A percentile compares a stretch with the other conserved stretches of the same genome.
phyloP scores from a whole-genome alignment of 2,797 vertebrate genomes.

The Squalus acanthias region DNA sequence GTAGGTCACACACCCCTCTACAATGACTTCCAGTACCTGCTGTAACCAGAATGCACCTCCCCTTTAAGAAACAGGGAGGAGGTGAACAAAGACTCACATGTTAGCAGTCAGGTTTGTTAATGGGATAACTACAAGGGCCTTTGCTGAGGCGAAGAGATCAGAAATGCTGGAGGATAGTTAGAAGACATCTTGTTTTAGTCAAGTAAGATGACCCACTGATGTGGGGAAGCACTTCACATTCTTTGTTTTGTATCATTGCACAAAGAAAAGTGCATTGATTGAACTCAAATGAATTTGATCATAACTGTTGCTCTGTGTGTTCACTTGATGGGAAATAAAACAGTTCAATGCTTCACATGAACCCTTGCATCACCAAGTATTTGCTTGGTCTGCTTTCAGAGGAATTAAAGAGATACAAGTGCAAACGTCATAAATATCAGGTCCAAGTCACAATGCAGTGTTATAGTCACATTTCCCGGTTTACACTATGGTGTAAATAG shows the following conservation, averaged over 20 bases:
- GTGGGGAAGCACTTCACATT: not conserved
- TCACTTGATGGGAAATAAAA: too few species aligned
- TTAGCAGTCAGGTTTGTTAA: not conserved
- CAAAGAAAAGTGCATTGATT: not conserved
- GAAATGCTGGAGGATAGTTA: not conserved
- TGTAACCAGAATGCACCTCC: too few species aligned
- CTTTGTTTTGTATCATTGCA: not conserved
- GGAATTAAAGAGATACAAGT: not conserved
- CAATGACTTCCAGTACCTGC: too few species aligned
- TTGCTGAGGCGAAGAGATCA: not conserved
- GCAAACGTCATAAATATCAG: not conserved
- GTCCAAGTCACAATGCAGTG: too few species aligned
- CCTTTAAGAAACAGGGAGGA: not conserved
- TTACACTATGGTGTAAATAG: not conserved
- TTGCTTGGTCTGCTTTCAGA: not conserved
- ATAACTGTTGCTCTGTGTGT: not conserved
- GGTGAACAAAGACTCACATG: not conserved
- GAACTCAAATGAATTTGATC: not conserved
- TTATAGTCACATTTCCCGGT: not conserved
- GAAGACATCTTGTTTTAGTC: not conserved
- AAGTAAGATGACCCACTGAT: not conserved
- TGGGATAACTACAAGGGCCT: not conserved
- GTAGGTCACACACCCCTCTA: not conserved
- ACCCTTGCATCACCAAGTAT: not conserved
- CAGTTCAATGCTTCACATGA: not conserved